phyloP scores from a whole-genome alignment of 1,140 invertebrate genomes.

The Sitophilus oryzae region DNA sequence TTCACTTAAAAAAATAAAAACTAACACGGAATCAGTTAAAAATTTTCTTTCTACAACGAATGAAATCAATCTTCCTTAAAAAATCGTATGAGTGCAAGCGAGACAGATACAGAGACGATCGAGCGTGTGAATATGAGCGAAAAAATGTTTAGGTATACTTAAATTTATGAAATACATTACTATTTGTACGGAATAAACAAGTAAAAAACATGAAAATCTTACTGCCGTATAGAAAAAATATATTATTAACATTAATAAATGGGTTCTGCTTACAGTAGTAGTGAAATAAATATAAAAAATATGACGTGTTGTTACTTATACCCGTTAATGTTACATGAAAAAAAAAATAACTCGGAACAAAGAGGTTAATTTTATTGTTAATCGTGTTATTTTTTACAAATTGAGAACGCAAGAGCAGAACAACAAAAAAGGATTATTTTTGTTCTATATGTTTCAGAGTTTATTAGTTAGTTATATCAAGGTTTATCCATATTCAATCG shows the following conservation, averaged over 20 bases:
- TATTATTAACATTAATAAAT: too few species aligned
- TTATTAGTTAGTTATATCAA: too few species aligned
- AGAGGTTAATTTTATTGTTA: conserved; percentile 11
- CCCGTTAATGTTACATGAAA: conserved; percentile 15
- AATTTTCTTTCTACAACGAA: conserved; percentile 46
- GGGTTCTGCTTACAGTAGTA: too few species aligned
- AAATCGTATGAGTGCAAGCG: conserved; percentile 22
- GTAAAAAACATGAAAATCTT: conserved; percentile 27
- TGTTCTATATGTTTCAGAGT: too few species aligned
- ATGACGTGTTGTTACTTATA: conserved; percentile 21
- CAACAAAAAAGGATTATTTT: too few species aligned
- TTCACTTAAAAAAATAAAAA: conserved; percentile 20
- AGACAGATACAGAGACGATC: conserved; percentile 5
- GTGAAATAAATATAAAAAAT: conserved; percentile 14
- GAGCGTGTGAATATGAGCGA: not conserved
- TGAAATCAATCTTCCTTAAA: conserved; percentile 38
- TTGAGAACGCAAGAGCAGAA: too few species aligned
- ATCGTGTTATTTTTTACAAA: conserved; percentile 5
- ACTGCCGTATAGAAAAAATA: conserved; percentile 35
- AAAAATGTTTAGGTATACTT: not conserved
- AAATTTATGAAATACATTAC: too few species aligned
- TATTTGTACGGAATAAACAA: conserved; percentile 14
- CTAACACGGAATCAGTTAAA: too few species aligned
- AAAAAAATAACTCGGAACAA: conserved; percentile 17
- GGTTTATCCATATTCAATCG: too few species aligned